These are phyloP conservation scores for Crotalus tigris DNA, from an alignment of 2,113 vertebrate genomes.

Conservation along the genomic window DNA sequence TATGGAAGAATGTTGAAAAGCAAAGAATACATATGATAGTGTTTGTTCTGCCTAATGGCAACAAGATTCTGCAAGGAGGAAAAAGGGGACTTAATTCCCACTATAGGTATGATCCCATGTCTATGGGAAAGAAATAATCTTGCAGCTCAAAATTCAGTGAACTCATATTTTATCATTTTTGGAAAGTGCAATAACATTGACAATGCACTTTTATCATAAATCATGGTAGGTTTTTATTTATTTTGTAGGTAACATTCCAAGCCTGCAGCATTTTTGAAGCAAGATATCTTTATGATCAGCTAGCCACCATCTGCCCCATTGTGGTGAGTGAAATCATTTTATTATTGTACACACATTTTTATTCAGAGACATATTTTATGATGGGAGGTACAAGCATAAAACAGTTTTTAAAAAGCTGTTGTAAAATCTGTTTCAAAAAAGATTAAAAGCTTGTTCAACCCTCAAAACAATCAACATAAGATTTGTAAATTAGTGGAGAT, in stretches of 20 bases:
- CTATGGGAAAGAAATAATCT: neutral
- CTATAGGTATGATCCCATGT: neutral
- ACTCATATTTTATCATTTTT: neutral
- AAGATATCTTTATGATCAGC: conserved; percentile 95
- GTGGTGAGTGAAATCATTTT: conserved; percentile 79
- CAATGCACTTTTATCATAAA: neutral
- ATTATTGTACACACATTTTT: neutral
- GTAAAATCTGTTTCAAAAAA: neutral
- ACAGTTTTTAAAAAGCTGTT: neutral
- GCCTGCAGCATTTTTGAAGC: conserved; percentile 97
- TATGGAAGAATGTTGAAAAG: neutral
- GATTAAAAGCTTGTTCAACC: neutral
- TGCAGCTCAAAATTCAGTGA: neutral
- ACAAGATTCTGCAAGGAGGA: neutral
- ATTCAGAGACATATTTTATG: fast-evolving
- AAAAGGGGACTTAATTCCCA: neutral
- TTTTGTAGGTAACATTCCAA: conserved; percentile 92
- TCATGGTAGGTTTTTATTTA: conserved; percentile 10
- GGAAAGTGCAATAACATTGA: neutral
- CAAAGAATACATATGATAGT: neutral
- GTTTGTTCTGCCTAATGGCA: neutral
- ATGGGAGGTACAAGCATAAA: neutral
- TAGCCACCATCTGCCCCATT: conserved; percentile 96
- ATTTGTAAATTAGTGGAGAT: neutral
- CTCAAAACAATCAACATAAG: neutral